Base-by-base conservation (phyloP, 1,140 invertebrate species). In the Scylla paramamosain region DNA sequence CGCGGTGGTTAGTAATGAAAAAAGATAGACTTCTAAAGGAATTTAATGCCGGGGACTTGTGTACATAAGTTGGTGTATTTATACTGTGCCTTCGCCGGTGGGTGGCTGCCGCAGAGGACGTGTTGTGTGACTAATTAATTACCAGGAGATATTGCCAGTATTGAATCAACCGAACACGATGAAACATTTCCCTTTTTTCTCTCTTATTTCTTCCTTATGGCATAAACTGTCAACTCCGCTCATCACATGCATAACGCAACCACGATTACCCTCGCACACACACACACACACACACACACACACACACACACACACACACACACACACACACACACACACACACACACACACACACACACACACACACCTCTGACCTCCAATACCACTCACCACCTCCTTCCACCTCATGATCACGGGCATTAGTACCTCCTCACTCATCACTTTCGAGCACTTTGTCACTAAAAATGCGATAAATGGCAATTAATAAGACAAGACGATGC, bases 321-420 rank as follows among this genome's bases (percentile, higher is more conserved):
- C 90, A 91, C 90, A 8, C 31, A 91, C 90, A 91, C 52, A 91
- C 84, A 87, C 31, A 87, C 84, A 32, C 84, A 87, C 84, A 32
- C 84, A 87, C 39, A 45, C 29, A 87, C 84, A 87, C 84, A 87
- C 31, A 32, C 86, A 88, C 86, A 88, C 86, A 88, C 86, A 88
- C 45, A n/a, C 12, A 39, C 7, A 88, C 31, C 25, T 88, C 20
- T 59, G 16, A 59, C 52, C 16, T 59, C 16, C 10, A 12, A 59
- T 14, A 59, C 52, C 10, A 12, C 16, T 59, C 52, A 59, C 52
- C 10, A 59, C 10, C 52, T 14, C 16, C 10, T 59, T 59, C 52
- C 52, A 12, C 16, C 86, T 4, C 45, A 12, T 4, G 12, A 32
- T 88, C 86, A 32, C 20, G 25, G 25, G 20, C 67, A n/a, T n/a